Conservation (phyloP, 1,140 invertebrate species). For the Drosophila bocki region DNA sequence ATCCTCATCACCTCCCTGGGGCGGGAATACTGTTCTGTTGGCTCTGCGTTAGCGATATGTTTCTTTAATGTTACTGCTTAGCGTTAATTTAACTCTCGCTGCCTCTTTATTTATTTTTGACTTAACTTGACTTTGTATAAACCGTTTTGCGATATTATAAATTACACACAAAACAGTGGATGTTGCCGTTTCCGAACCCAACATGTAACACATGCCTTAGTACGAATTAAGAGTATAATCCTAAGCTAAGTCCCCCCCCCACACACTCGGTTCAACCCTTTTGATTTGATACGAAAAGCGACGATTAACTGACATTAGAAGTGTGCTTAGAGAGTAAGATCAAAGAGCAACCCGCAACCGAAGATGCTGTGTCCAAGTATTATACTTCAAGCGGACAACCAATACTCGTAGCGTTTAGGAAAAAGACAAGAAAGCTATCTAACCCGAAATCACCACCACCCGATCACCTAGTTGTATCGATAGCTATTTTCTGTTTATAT, state of each 20-base stretch:
- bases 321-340: constrained; percentile 42
- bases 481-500: constrained; percentile 61
- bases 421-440: constrained; percentile 33
- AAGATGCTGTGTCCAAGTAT: constrained; percentile 72
- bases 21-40: constrained; percentile 30
- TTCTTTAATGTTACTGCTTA: constrained; percentile 40
- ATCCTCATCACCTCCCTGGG: constrained; percentile 1
- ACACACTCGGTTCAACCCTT: constrained; percentile 25
- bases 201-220: constrained; percentile 61
- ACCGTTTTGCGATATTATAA: constrained; percentile 40
- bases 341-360: constrained; percentile 13
- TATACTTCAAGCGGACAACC: constrained; percentile 58
- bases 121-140: constrained; percentile 47
- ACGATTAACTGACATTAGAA: constrained; percentile 25
- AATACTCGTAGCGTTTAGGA: constrained; percentile 75
- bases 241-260: constrained; percentile 49
- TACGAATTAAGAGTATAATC: constrained; percentile 58
- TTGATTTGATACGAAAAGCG: constrained; percentile 13
- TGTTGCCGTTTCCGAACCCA: constrained; percentile 60
- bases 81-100: constrained; percentile 40
- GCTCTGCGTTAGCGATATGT: constrained; percentile 33
- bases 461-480: constrained; percentile 24
- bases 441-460: constrained; percentile 20
- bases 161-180: constrained; percentile 41
- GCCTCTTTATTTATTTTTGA: constrained; percentile 48